Conservation (phyloP, 1,140 invertebrate species). For the Sitophilus oryzae region DNA sequence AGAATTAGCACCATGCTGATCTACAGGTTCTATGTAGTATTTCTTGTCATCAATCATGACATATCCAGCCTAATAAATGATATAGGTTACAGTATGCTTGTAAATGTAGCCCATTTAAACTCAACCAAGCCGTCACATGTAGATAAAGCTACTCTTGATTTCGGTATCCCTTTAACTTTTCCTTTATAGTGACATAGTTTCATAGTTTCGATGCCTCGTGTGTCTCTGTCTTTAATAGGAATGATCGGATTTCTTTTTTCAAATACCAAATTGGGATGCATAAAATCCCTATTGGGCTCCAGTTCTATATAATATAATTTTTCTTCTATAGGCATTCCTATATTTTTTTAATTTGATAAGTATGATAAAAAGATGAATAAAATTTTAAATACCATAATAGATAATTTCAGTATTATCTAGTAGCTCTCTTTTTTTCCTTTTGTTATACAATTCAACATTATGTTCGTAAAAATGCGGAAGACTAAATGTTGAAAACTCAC, state of each 20-base stretch:
- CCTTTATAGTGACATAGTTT: conserved; percentile 54
- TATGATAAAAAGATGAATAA: not conserved
- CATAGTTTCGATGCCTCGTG: conserved; percentile 31
- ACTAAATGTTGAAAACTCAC: conserved; percentile 46
- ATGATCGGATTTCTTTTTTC: conserved; percentile 45
- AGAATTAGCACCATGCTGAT: conserved; percentile 41
- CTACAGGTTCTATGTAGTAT: conserved; percentile 50
- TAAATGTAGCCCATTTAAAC: not conserved
- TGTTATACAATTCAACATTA: conserved; percentile 31
- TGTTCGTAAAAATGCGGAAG: conserved; percentile 47
- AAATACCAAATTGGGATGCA: conserved; percentile 52
- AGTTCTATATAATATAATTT: conserved; percentile 48
- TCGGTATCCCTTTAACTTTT: conserved; percentile 44
- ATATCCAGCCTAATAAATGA: conserved; percentile 45
- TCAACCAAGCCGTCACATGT: conserved; percentile 58
- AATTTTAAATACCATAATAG: conserved; percentile 47
- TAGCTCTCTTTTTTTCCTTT: conserved; percentile 24
- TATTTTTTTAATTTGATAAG: conserved; percentile 4
- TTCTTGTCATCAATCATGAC: conserved; percentile 43
- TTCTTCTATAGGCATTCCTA: conserved; percentile 43
- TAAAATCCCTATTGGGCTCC: conserved; percentile 50
- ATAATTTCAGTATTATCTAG: conserved; percentile 39
- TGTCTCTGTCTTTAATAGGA: conserved; percentile 21
- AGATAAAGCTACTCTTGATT: conserved; percentile 53
- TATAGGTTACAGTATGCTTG: no score